These are phyloP conservation scores for Scotopteryx bipunctaria DNA, from an alignment of 2,888 invertebrate genomes.

Conservation along the genomic window DNA sequence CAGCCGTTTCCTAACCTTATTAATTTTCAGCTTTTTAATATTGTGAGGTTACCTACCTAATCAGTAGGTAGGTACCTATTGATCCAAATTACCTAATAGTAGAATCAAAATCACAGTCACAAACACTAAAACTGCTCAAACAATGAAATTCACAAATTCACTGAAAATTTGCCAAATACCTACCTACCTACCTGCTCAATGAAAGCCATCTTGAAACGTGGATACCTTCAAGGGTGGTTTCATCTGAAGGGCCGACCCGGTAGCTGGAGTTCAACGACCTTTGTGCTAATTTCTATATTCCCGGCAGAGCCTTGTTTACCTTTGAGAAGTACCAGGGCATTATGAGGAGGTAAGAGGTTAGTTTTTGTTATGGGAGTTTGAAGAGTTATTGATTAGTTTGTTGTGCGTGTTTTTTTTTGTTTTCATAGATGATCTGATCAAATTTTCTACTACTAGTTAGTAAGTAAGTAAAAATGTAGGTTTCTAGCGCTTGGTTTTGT, in stretches of 20 bases:
- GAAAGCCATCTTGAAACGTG: slow-evolving; percentile 30
- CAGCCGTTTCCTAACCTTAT: neutral
- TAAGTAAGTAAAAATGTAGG: too few species aligned
- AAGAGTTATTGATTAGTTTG: slow-evolving; percentile 19
- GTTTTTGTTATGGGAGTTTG: slow-evolving; percentile 19
- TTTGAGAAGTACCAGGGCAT: slow-evolving; percentile 31
- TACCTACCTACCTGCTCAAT: too few species aligned
- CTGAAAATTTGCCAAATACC: slow-evolving; percentile 25
- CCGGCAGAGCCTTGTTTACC: slow-evolving; percentile 36
- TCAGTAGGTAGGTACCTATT: too few species aligned
- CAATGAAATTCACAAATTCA: neutral
- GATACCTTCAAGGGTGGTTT: slow-evolving; percentile 45
- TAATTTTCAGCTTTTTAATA: too few species aligned
- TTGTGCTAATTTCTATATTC: slow-evolving; percentile 56
- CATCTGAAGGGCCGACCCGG: slow-evolving; percentile 47
- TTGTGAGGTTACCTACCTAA: too few species aligned
- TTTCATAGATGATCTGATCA: too few species aligned
- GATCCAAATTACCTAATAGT: neutral
- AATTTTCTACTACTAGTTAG: too few species aligned
- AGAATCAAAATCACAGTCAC: neutral
- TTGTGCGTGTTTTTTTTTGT: neutral
- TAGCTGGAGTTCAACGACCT: slow-evolving; percentile 67
- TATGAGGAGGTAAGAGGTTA: slow-evolving; percentile 23
- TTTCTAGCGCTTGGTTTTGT: too few species aligned
- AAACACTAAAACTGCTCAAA: neutral